Base-by-base conservation (phyloP, 2,888 invertebrate species). In the Noctua pronuba region DNA sequence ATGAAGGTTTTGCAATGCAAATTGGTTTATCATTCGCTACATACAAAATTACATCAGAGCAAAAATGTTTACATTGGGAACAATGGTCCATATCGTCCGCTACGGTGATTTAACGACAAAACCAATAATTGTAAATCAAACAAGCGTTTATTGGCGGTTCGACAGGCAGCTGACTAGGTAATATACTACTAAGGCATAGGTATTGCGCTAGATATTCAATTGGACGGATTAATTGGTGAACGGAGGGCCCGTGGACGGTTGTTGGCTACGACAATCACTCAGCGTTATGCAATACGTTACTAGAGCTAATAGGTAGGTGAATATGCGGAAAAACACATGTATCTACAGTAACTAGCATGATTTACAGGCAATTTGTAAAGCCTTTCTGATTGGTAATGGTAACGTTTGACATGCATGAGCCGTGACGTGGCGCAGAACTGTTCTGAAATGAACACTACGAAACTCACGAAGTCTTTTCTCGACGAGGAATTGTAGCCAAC, bases 171-270 rank as follows among this genome's bases (percentile, higher is more conserved):
- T 73, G 83, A 75, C 79, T 87, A 76, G 70, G 78, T 84, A 86
- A 77, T 80, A 76, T 85, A 82, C n/a, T 76, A 41, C 73, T 55
- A 60, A 80, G 83, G 77, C 84, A 85, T 90, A 90, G 89, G 87
- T 89, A 89, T 88, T 88, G 89, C 89, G 91, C 93, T 91, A 93
- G 92, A 92, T 93, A 93, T 90, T 92, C 93, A 95, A 95, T 95
- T 95, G 95, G 91, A 91, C 90, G 93, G 90, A 94, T 93, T 95
- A 95, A 96, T 95, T 95, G 94, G 91, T 89, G 92, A 93, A 89
- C 89, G 91, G 88, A 89, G 90, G 90, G 82, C 82, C 84, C 75
- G 77, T 82, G 84, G 82, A 81, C 89, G 79, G 80, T 73, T 82
- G 76, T 73, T 80, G 44, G 55, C 65, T 82, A 64, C 73, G 85